phyloP scores from a whole-genome alignment of 2,797 vertebrate genomes.

The Spizella passerina region DNA sequence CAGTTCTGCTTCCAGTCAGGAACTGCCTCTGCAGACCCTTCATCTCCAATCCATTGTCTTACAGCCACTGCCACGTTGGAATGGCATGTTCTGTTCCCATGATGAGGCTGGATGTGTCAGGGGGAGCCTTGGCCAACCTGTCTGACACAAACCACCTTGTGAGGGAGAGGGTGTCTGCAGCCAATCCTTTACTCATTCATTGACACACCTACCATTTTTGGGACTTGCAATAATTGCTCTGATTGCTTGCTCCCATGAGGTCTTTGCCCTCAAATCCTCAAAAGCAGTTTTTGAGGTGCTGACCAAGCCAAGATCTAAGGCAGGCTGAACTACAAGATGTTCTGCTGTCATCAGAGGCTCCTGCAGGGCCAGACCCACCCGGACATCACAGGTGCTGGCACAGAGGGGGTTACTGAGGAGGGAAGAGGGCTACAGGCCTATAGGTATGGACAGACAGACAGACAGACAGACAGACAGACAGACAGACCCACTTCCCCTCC shows the following conservation, averaged over 20 bases:
- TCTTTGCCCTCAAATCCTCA: neutral
- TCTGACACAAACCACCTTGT: neutral
- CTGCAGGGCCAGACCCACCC: neutral
- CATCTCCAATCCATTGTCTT: neutral
- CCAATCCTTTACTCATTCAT: neutral
- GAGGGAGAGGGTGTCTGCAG: neutral
- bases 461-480: neutral
- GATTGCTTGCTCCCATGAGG: rapidly evolving
- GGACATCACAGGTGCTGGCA: neutral
- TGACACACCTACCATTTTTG: neutral
- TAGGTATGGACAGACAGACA: neutral
- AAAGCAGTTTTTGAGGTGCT: neutral
- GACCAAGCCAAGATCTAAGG: neutral
- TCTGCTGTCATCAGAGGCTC: neutral
- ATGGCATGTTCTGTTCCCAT: neutral
- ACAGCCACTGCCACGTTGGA: neutral
- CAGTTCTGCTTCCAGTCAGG: neutral
- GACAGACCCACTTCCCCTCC: neutral
- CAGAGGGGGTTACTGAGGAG: neutral
- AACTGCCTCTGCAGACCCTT: neutral
- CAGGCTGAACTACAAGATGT: neutral
- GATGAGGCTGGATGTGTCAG: neutral
- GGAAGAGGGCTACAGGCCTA: neutral
- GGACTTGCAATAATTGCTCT: neutral
- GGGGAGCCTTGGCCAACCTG: neutral